Evolutionary conservation across 37 sponge, comb jelly and placozoan genomes (phyloP).

Genomic region (Halichondria panicea): DNA sequence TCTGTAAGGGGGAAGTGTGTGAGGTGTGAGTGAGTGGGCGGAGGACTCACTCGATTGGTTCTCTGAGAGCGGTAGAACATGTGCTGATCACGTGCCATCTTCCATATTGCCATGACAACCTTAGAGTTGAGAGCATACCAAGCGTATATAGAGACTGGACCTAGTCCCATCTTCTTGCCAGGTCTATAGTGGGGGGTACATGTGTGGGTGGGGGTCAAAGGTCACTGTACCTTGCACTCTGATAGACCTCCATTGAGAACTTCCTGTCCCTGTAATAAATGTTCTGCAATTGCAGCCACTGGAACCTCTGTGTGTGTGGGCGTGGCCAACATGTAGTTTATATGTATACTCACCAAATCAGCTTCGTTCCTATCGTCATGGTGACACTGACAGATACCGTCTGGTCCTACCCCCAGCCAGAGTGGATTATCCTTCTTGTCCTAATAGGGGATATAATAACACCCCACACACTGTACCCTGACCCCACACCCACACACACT

Average conservation of each 20-base stretch:
- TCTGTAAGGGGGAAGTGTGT: neutral
- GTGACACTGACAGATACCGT: slow-evolving; percentile 41
- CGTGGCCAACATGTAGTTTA: neutral
- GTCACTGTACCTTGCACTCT: neutral
- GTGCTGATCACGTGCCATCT: slow-evolving; percentile 83
- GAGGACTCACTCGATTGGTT: slow-evolving; percentile 13
- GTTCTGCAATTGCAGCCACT: slow-evolving; percentile 80
- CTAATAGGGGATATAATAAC: neutral
- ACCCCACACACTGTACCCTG: slow-evolving; percentile 4
- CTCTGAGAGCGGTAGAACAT: slow-evolving; percentile 60
- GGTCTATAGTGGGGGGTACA: slow-evolving; percentile 6
- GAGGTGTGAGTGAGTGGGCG: neutral
- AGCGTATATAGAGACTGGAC: slow-evolving; percentile 23
- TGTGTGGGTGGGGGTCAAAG: neutral
- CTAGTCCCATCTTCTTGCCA: slow-evolving; percentile 8
- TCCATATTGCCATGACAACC: slow-evolving; percentile 66
- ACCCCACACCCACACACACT: slow-evolving; percentile 34
- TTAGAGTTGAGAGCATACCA: slow-evolving; percentile 57
- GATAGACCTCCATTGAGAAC: slow-evolving; percentile 83
- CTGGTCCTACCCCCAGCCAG: slow-evolving; percentile 66
- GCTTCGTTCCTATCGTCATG: slow-evolving; percentile 26
- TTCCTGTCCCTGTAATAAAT: slow-evolving; percentile 78
- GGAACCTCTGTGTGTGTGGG: slow-evolving; percentile 41
- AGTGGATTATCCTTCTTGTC: slow-evolving; percentile 44
- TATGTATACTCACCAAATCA: slow-evolving; percentile 14